Evolutionary conservation across 2,113 vertebrate species (phyloP).

Genomic region (Hyaena hyaena): DNA sequence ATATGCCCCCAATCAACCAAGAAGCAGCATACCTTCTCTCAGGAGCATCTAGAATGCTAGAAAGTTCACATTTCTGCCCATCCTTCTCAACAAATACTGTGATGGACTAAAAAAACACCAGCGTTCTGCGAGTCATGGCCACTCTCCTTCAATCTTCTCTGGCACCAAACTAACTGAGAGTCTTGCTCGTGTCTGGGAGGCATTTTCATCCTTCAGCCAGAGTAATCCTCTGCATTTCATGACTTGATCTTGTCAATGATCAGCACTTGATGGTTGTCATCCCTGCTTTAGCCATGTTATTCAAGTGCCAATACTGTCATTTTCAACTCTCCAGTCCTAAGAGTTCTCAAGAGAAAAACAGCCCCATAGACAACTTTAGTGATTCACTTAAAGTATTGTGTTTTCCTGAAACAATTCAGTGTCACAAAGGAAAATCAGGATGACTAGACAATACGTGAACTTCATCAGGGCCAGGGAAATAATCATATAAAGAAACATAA

Average conservation of each 20-base stretch:
- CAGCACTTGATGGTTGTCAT: conserved; percentile 40
- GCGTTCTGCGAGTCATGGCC: conserved; percentile 61
- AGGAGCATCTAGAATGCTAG: conserved; percentile 40
- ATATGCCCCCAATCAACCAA: neutral
- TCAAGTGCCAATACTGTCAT: neutral
- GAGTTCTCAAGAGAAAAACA: neutral
- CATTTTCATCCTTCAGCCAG: conserved; percentile 64
- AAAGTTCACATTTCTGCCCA: conserved; percentile 66
- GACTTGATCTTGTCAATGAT: conserved; percentile 76
- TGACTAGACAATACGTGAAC: neutral
- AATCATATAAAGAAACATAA: neutral
- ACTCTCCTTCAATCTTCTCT: conserved; percentile 71
- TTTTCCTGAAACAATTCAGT: conserved; percentile 32
- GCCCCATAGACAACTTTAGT: neutral
- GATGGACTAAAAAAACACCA: conserved; percentile 64
- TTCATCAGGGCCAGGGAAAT: neutral
- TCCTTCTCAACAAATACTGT: conserved; percentile 66
- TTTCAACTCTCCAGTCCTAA: neutral
- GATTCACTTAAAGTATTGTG: neutral
- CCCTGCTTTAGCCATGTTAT: neutral
- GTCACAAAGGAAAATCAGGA: neutral
- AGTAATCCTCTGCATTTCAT: conserved; percentile 66
- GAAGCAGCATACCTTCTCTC: neutral
- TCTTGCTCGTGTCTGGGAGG: conserved; percentile 71
- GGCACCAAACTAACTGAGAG: conserved; percentile 63